Evolutionary conservation across 37 sponge, comb jelly and placozoan species (phyloP), one percentile per base, ranked within the genome.

Genomic region (Cladorhizidae sp.): DNA sequence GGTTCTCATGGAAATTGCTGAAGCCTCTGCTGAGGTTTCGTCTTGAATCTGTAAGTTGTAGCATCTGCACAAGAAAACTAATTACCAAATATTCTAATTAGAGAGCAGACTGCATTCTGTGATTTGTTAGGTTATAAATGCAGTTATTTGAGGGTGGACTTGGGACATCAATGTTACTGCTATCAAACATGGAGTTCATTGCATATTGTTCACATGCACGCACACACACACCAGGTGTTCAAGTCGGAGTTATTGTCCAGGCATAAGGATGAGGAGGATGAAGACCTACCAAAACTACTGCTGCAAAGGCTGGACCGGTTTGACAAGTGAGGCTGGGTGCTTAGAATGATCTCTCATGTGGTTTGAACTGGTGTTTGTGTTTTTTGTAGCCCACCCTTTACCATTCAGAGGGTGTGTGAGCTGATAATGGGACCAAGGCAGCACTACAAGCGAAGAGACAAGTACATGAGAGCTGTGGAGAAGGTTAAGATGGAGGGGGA

Each of bases 371-470:
- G 28, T 28, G 3, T 26, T 26, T 59, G 28, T 28, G n/a, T 41
- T 8, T 50, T 72, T 33, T 85, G 39, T 75, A 91, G 97, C 39
- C 92, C 99, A 36, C 99, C 99, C 9, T 98, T 98, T 85, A 98
- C 99, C 3, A 80, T 98, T 43, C 99, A 98, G 84, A 67, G 99
- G 22, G 57, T 98, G 31, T 93, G 96, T 77, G 99, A 98, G 83
- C 77, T 98, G 73, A 23, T 98, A 9, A 33, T 82, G n/a, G 85
- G 87, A 21, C 99, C 99, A 2, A 81, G 75, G n/a, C 84, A 79
- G 49, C 87, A 91, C 73, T 98, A 98, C 87, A 91, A 84, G 65
- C 78, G 74, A 64, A 85, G 64, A 54, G 90, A 89, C 40, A 84
- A 82, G 54, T 98, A 85, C 74, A 50, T 89, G 73, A 85, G 92